A percentile compares a stretch with the other conserved stretches of the same genome.
Evolutionary conservation across 2,113 vertebrate species (phyloP).

Genomic region (Brachirus orientalis): DNA sequence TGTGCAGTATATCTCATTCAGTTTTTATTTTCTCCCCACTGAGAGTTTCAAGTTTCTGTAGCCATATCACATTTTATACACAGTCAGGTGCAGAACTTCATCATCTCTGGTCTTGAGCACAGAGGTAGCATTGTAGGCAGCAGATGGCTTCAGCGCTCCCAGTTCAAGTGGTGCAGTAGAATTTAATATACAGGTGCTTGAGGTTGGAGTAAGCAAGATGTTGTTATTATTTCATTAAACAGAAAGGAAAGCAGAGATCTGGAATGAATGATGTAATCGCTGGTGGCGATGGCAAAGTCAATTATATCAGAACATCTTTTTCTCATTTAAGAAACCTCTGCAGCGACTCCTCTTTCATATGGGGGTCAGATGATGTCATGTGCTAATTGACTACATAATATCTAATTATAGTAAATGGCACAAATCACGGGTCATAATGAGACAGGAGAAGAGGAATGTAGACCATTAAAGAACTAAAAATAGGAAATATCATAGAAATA

Average conservation of each 20-base stretch:
- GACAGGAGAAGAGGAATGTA: neutral
- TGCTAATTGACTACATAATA: slow-evolving; percentile 6
- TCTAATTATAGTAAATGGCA: neutral
- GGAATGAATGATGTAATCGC: slow-evolving; percentile 36
- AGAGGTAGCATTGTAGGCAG: slow-evolving; percentile 23
- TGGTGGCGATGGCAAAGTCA: slow-evolving; percentile 7
- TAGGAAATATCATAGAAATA: neutral
- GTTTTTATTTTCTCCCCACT: neutral
- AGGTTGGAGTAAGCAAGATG: slow-evolving; percentile 29
- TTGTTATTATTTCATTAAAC: slow-evolving; percentile 35
- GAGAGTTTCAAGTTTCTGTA: neutral
- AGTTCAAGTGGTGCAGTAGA: slow-evolving; percentile 46
- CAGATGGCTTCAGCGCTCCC: slow-evolving; percentile 32
- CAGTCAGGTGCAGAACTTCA: slow-evolving; percentile 12
- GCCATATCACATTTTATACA: slow-evolving; percentile 1
- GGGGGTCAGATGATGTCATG: slow-evolving; percentile 21
- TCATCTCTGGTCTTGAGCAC: slow-evolving; percentile 18
- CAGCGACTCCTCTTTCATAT: slow-evolving; percentile 5
- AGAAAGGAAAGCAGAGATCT: slow-evolving; percentile 21
- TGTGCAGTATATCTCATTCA: slow-evolving; percentile 8
- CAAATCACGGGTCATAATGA: slow-evolving; percentile 7
- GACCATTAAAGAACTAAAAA: neutral
- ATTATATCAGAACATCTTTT: slow-evolving; percentile 6
- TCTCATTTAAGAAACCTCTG: slow-evolving; percentile 16
- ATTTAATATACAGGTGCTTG: slow-evolving; percentile 56